Percentiles rank a stretch among this genome's conserved stretches.
These are phyloP conservation scores for Epirrhoe tristata DNA, from an alignment of 2,888 invertebrate genomes.

Conservation along the genomic window DNA sequence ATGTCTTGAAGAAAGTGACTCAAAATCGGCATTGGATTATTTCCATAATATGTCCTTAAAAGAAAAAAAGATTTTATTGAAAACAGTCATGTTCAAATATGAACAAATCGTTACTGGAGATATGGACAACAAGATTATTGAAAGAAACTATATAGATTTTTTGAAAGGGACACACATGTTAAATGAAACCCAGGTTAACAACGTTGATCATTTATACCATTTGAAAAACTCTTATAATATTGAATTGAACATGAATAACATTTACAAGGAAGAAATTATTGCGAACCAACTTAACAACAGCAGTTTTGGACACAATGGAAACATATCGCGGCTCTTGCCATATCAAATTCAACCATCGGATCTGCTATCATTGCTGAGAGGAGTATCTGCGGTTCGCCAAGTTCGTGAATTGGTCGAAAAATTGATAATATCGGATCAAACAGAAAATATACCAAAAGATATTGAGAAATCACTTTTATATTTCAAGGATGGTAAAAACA, in stretches of 20 bases:
- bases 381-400: conserved; percentile 64
- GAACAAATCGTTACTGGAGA: conserved; percentile 70
- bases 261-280: conserved; percentile 63
- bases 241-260: conserved; percentile 60
- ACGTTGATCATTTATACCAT: conserved; percentile 72
- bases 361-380: conserved; percentile 61
- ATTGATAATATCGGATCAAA: conserved; percentile 54
- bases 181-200: conserved; percentile 58
- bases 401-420: conserved; percentile 69
- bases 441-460: conserved; percentile 28
- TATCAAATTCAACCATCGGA: conserved; percentile 55
- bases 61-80: conserved; percentile 65
- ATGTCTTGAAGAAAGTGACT: conserved; percentile 73
- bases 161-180: conserved; percentile 70
- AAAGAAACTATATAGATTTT: conserved; percentile 79
- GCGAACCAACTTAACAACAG: conserved; percentile 46
- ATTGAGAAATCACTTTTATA: conserved; percentile 45
- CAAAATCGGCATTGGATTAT: conserved; percentile 69
- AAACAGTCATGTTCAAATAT: conserved; percentile 68
- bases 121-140: conserved; percentile 54
- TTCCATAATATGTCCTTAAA: conserved; percentile 60
- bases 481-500: conserved; percentile 69
- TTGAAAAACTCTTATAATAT: conserved; percentile 73
- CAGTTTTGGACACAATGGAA: conserved; percentile 62
- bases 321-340: conserved; percentile 60